phyloP scores from a whole-genome alignment of 2,888 invertebrate genomes.

The Diachrysia chrysitis region DNA sequence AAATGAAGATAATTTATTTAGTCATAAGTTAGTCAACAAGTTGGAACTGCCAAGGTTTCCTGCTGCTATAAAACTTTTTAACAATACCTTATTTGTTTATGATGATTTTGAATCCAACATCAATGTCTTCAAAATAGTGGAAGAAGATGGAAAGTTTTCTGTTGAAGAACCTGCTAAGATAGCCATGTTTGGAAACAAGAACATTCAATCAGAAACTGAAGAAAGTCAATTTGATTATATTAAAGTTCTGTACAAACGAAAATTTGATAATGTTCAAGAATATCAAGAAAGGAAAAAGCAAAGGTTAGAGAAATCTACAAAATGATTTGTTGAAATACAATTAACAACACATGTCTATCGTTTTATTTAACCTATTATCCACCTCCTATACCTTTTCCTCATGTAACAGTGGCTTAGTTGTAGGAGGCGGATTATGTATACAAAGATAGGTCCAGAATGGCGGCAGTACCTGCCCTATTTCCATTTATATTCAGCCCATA shows the following conservation, averaged over 20 bases:
- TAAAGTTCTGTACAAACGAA: slow-evolving; percentile 92
- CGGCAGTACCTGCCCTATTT: no score
- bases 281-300: slow-evolving; percentile 93
- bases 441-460: no score
- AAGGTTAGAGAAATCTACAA: slow-evolving; percentile 88
- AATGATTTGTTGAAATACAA: slow-evolving; percentile 51
- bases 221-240: slow-evolving; percentile 75
- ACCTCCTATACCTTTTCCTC: no score
- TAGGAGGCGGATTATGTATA: no score
- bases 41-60: slow-evolving; percentile 82
- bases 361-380: neutral
- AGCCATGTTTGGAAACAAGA: slow-evolving; percentile 69
- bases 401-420: slow-evolving; percentile 13
- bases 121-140: slow-evolving; percentile 72
- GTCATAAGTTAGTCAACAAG: slow-evolving; percentile 72
- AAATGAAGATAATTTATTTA: slow-evolving; percentile 66
- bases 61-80: slow-evolving; percentile 73
- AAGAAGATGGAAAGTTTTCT: slow-evolving; percentile 64
- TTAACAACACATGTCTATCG: no score
- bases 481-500: no score
- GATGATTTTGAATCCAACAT: slow-evolving; percentile 70
- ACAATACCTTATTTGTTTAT: slow-evolving; percentile 79
- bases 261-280: slow-evolving; percentile 94
- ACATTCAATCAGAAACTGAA: slow-evolving; percentile 34
- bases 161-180: slow-evolving; percentile 62